Evolutionary conservation across 2,888 invertebrate genomes (phyloP).

Genomic region (Nycteola revayana): DNA sequence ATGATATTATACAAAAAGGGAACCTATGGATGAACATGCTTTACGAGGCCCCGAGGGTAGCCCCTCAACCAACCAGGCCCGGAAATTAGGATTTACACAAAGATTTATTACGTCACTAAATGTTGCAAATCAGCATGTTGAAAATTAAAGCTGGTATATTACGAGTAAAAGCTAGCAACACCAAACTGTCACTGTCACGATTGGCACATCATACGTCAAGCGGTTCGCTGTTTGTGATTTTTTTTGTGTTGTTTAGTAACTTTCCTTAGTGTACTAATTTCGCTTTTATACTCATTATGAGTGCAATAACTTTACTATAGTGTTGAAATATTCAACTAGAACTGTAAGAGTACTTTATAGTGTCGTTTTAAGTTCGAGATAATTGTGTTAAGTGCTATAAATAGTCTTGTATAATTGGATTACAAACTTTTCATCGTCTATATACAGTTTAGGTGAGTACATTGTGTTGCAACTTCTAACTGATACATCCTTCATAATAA

Average conservation of each 20-base stretch:
- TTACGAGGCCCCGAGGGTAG: too few species aligned
- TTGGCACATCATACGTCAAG: slow-evolving; percentile 2
- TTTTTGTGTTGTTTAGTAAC: slow-evolving; percentile 25
- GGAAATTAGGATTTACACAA: too few species aligned
- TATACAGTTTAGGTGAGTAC: slow-evolving; percentile 26
- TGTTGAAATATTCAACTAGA: slow-evolving; percentile 14
- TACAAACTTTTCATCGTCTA: slow-evolving; percentile 21
- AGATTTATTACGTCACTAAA: too few species aligned
- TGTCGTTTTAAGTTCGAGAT: slow-evolving; percentile 10
- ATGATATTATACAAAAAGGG: too few species aligned
- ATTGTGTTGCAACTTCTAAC: slow-evolving; percentile 23
- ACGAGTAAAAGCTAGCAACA: too few species aligned
- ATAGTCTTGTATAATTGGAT: slow-evolving; percentile 29
- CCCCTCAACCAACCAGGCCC: too few species aligned
- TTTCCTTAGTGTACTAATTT: slow-evolving; percentile 29
- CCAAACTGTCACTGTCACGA: slow-evolving; percentile 22
- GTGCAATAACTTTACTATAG: slow-evolving; percentile 14
- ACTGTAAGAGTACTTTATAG: slow-evolving; percentile 15
- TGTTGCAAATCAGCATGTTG: too few species aligned
- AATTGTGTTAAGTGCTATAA: slow-evolving; percentile 20
- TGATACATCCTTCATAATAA: slow-evolving; percentile 27
- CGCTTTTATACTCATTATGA: slow-evolving; percentile 24
- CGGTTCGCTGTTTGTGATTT: slow-evolving; percentile 18
- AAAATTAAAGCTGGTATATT: too few species aligned
- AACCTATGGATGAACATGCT: too few species aligned